Evolutionary conservation across 2,888 invertebrate species (phyloP).

Genomic region (Lottia scabra): DNA sequence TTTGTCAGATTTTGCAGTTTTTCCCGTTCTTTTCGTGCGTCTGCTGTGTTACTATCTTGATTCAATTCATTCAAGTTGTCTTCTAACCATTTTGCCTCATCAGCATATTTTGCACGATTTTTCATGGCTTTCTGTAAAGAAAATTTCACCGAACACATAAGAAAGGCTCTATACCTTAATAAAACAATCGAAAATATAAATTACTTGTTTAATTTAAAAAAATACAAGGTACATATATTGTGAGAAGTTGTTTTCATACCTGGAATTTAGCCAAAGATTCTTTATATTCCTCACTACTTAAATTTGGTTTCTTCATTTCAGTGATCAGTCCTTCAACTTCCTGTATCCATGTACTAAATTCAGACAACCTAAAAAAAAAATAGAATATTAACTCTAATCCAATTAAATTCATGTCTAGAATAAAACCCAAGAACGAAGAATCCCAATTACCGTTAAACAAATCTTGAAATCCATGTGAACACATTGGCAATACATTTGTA

Average conservation of each 20-base stretch:
- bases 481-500: no score
- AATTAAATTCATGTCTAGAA: neutral
- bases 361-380: conserved; percentile 74
- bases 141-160: neutral
- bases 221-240: no score
- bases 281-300: conserved; percentile 90
- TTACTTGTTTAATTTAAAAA: no score
- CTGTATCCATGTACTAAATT: conserved; percentile 92
- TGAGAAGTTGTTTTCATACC: conserved; percentile 36
- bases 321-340: conserved; percentile 86
- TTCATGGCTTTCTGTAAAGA: conserved; percentile 52
- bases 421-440: neutral
- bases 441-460: no score
- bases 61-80: conserved; percentile 89
- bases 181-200: no score
- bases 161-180: no score
- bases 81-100: conserved; percentile 95
- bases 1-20: conserved; percentile 80
- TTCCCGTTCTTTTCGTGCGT: conserved; percentile 84
- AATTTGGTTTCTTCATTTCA: conserved; percentile 86
- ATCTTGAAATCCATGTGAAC: no score
- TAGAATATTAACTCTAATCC: neutral
- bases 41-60: conserved; percentile 84
- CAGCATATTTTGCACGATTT: conserved; percentile 67
- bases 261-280: conserved; percentile 86